These are phyloP conservation scores for Drosophila bunnanda DNA, from an alignment of 2,888 invertebrate species.

Conservation along the genomic window DNA sequence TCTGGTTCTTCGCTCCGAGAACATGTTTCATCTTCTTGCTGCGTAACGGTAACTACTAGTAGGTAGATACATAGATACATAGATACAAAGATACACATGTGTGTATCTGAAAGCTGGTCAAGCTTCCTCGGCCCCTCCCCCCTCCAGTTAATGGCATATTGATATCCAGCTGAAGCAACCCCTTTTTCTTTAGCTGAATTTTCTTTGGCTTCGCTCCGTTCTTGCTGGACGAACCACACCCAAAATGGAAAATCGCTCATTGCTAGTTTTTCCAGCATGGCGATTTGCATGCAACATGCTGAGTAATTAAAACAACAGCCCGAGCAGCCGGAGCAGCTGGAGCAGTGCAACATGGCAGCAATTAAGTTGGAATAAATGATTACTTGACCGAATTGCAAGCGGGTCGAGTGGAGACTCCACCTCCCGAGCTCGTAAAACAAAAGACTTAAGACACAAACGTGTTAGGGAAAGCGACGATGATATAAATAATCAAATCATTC, in stretches of 20 bases:
- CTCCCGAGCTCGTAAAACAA: slow-evolving; percentile 50
- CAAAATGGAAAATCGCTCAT: slow-evolving; percentile 15
- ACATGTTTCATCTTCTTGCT: slow-evolving; percentile 59
- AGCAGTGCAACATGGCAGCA: slow-evolving; percentile 48
- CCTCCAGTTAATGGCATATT: slow-evolving; percentile 63
- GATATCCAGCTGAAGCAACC: slow-evolving; percentile 18
- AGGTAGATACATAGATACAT: slow-evolving; percentile 42
- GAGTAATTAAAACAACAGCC: slow-evolving; percentile 71
- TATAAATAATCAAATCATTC: slow-evolving; percentile 57
- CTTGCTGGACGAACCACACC: slow-evolving; percentile 23
- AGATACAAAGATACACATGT: slow-evolving; percentile 2
- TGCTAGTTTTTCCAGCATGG: slow-evolving; percentile 30
- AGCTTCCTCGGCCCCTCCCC: not conserved
- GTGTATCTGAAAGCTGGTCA: not conserved
- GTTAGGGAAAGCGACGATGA: slow-evolving; percentile 24
- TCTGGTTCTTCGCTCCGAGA: slow-evolving; percentile 29
- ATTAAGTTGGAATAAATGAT: slow-evolving; percentile 70
- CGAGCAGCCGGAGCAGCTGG: not conserved
- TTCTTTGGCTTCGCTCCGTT: slow-evolving; percentile 4
- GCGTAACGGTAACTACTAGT: slow-evolving; percentile 78
- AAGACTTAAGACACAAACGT: slow-evolving; percentile 73
- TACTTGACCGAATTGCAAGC: slow-evolving; percentile 70
- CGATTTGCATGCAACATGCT: slow-evolving; percentile 62
- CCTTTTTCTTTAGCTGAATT: slow-evolving; percentile 2
- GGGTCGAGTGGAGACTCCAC: slow-evolving; percentile 1